These are phyloP conservation scores for Brachypalpus laphriformis DNA, from an alignment of 2,888 invertebrate genomes.

Conservation along the genomic window DNA sequence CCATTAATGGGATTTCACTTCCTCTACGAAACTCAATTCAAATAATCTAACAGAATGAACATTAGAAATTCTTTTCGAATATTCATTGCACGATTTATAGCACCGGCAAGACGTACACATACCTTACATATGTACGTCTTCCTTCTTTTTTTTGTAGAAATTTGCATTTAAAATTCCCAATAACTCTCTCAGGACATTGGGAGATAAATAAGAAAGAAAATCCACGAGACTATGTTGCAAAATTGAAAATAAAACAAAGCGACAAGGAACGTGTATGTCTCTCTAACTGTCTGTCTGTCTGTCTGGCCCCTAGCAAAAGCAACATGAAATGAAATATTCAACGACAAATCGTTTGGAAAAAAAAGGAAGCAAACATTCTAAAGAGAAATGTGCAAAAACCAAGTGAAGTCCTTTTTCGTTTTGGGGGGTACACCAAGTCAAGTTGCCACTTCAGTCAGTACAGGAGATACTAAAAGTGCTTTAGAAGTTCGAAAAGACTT, in stretches of 20 bases:
- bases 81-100: slow-evolving; percentile 56
- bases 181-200: slow-evolving; percentile 52
- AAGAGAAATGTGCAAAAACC: background rate
- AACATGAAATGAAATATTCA: slow-evolving; percentile 61
- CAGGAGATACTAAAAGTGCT: background rate
- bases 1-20: slow-evolving; percentile 16
- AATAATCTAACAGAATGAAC: slow-evolving; percentile 37
- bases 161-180: slow-evolving; percentile 62
- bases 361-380: background rate
- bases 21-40: slow-evolving; percentile 16
- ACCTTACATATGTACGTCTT: background rate
- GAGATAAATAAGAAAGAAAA: background rate
- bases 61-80: slow-evolving; percentile 53
- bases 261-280: slow-evolving; percentile 50
- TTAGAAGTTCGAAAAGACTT: background rate
- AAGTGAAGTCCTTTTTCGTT: background rate
- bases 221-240: background rate
- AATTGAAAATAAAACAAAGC: slow-evolving; percentile 58
- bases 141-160: background rate
- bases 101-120: background rate
- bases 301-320: background rate
- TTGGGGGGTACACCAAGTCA: background rate
- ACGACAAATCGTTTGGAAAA: slow-evolving; percentile 61
- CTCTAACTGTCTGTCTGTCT: slow-evolving; percentile 2
- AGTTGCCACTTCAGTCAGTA: background rate